Evolutionary conservation across 2,888 invertebrate genomes (phyloP), one percentile per base, ranked within the genome.

Genomic region (Agriotes lineatus): DNA sequence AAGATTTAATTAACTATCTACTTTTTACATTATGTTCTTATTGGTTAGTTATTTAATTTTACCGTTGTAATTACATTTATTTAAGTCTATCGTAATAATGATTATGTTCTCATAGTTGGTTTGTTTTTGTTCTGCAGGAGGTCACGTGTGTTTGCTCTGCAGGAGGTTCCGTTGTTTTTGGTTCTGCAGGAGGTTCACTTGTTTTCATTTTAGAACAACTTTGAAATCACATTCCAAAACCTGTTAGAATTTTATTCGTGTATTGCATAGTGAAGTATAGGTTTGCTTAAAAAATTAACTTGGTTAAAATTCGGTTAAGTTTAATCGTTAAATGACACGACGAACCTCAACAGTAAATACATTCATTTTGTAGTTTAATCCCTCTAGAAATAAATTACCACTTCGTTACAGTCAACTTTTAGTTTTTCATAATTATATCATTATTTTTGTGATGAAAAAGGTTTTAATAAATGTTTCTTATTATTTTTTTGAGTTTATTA

Each of bases 401-500:
- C 4, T 25, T 25, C 25, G 7, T 25, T 25, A 25, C 25, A 25
- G 10, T 2, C 22, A 48, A 33, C 33, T 45, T 45, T 56, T 20
- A 56, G 1, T 56, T 56, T 56, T 18, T 37, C 39, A 37, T n/a
- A 33, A 39, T 39, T 22, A 52, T 52, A 16, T 50, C 52, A 39
- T 56, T 18, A n/a, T 39, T 25, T 63, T 63, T 63, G 63, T 63
- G 63, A 62, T 62, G 35, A 16, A 63, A 45, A 56, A 61, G 37
- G 33, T 42, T 61, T 67, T 62, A 61, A 61, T 67, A 61, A 61
- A 67, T 62, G 61, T 67, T 67, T 63, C 56, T 63, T 48, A 65
- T 63, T 44, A 44, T 42, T 67, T 67, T 44, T 25, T 48, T 67
- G 54, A 37, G 12, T 48, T 67, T 33, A 16, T 52, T 42, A 35